Evolutionary conservation across 2,113 vertebrate species (phyloP), one percentile per base, ranked within the genome.

Genomic region (Natator depressus): DNA sequence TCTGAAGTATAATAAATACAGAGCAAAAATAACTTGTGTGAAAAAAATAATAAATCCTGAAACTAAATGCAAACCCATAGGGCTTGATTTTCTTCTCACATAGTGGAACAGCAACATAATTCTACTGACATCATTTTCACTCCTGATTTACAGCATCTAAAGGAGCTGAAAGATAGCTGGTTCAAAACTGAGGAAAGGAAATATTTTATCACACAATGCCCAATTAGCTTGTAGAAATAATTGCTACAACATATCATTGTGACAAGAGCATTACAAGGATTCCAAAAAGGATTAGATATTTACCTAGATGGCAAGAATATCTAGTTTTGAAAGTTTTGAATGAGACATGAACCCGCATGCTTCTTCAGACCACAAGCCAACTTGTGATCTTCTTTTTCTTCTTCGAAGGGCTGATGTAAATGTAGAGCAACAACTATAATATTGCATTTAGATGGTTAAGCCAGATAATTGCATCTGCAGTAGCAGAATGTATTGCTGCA

Each of bases 1-100:
- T 93, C 47, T n/a, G 47, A 24, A 91, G 90, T 31, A 27, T 84
- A 83, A 65, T n/a, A 6, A 78, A 75, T 10, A 86, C 57, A 88
- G 12, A 59, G 72, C 3, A 87, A 88, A 93, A 90, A 19, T 2
- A 22, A 85, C 2, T 0, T 7, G 13, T 14, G 5, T 92, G 51
- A 81, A 47, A 49, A 31, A 59, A 31, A 59, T 54, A 59, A 29
- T 59, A 59, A 59, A 29, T 20, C 1, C 59, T 76, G 19, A 42
- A 53, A 49, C 4, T 59, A 50, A 54, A 51, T 54, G 29, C 27
- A 59, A 59, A 14, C 57, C 27, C 57, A 59, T 31, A 31, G 27
- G 27, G 57, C 24, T 59, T 59, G 27, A 59, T 31, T 59, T 25
- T 59, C 65, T 72, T 72, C n/a, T n/a, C 51, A 84, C 22, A 57